Base-by-base conservation (phyloP, 2,797 vertebrate species). In the Peromyscus attwateri region DNA sequence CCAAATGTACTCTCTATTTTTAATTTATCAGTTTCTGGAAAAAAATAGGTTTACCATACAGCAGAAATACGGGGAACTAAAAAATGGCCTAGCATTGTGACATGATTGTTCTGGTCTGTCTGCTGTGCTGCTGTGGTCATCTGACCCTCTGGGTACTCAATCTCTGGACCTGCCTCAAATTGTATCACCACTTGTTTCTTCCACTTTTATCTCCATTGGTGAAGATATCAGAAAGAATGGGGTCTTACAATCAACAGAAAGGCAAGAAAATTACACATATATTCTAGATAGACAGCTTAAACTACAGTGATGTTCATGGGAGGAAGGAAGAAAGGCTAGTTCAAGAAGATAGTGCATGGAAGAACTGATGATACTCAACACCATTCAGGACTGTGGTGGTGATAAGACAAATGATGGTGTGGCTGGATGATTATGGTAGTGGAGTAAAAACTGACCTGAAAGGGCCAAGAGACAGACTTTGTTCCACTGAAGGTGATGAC, bases 1-100 rank as follows among this genome's bases (percentile, higher is more conserved):
- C 10, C 34, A 77, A 73, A 34, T 85, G 77, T 60, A 87, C 52
- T 87, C 82, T 76, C 96, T 79, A 46, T 87, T 94, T 91, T 81
- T 34, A 84, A 34, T 80, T 3, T 64, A 52, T 25, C 60, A 76
- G 25, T 91, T 37, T 21, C 13, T 80, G 60, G 43, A 75, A 95
- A 81, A 96, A 64, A 34, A 2, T 60, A 34, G 29, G 46, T 46
- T 46, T 31, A 85, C n/a, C 17, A 49, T 40, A 81, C 75, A 23
- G n/a, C 60, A 85, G 25, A 82, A 81, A 81, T 52, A 25, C 9
- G 3, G 25, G 73, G 14, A 85, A 49, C 19, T 88, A 25, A n/a
- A 95, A 49, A 89, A 77, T 46, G 17, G 79, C 19, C 46, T 75
- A 55, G 37, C 10, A 9, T 82, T 91, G 23, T 12, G 64, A 60